Conservation (phyloP, 1,140 invertebrate genomes). For the Ctenoplectra terminalis region DNA sequence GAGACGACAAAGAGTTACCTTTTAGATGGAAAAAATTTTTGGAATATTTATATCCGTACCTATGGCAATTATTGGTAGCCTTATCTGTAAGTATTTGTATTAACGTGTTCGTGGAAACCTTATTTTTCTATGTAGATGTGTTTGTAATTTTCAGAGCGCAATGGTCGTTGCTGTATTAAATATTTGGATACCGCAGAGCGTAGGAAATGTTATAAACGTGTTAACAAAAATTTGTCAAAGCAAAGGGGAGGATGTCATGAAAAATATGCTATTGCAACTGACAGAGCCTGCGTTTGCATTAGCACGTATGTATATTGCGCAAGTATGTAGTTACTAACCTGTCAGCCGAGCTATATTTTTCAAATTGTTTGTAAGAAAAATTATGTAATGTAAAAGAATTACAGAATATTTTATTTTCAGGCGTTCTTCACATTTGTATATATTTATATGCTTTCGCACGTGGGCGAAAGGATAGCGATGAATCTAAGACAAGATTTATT, state of each 20-base stretch:
- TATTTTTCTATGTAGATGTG: neutral
- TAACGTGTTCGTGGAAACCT: neutral
- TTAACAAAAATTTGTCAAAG: slow-evolving; percentile 84
- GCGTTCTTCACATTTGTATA: slow-evolving; percentile 94
- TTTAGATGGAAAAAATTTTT: slow-evolving; percentile 87
- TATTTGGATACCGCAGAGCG: slow-evolving; percentile 90
- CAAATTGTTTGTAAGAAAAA: too few species aligned
- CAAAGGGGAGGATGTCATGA: slow-evolving; percentile 48
- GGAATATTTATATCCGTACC: slow-evolving; percentile 85
- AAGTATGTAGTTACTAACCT: slow-evolving; percentile 83
- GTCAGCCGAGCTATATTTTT: slow-evolving; percentile 2
- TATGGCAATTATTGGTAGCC: slow-evolving; percentile 84
- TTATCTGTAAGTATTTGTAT: slow-evolving; percentile 82
- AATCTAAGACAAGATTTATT: slow-evolving; percentile 93
- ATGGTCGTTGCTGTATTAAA: slow-evolving; percentile 91
- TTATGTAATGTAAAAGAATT: neutral
- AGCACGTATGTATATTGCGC: slow-evolving; percentile 86
- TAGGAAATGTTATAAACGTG: slow-evolving; percentile 91
- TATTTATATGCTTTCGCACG: slow-evolving; percentile 92
- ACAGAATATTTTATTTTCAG: slow-evolving; percentile 80
- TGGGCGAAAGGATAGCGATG: slow-evolving; percentile 93
- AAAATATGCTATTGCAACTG: slow-evolving; percentile 85
- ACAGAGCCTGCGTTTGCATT: slow-evolving; percentile 87
- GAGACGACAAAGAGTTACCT: slow-evolving; percentile 13
- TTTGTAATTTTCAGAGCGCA: slow-evolving; percentile 86